Base-by-base conservation (phyloP, 2,888 invertebrate genomes). In the Caradrina kadenii region DNA sequence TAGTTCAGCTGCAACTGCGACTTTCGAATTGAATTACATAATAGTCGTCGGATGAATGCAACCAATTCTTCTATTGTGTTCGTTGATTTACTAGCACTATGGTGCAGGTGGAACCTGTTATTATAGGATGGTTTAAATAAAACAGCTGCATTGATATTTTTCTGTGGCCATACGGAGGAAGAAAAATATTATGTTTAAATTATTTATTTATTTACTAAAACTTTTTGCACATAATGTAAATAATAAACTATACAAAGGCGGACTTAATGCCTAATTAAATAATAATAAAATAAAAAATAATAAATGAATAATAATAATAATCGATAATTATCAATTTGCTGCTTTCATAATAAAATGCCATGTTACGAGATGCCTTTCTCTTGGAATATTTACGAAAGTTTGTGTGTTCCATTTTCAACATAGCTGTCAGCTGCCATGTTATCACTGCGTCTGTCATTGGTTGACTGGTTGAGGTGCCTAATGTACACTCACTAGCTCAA, bases 31-130 rank as follows among this genome's bases (percentile, higher is more conserved):
- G n/a, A 35, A 42, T 68, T 54, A 26, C 50, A 26, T 42, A 64
- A 73, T 42, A 13, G 42, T 17, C 17, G 52, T 4, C 1, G 54
- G 49, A 73, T 68, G 58, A 76, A 73, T 68, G 73, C 50, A 60
- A 55, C 11, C 52, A 21, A 60, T 76, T 64, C 54, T 73, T 73
- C 69, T n/a, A 73, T 77, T 73, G 64, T 77, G 35, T 49, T 22
- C 52, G 49, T 56, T 73, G 78, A 79, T 79, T 63, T 69, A 65
- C 22, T 52, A 53, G 17, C n/a, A 22, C 58, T 52, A 64, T 17
- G 17, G 6, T 59, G 58, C 74, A 76, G 68, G 61, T 58, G 58
- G 10, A 48, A 19, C 11, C 66, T 54, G 58, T 67, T 76, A 63
- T 50, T 53, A 50, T 10, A 31, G 11, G 45, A 31, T 4, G 13